These are phyloP conservation scores for Serranus cabrilla DNA, from an alignment of 2,797 vertebrate species.

Conservation along the genomic window DNA sequence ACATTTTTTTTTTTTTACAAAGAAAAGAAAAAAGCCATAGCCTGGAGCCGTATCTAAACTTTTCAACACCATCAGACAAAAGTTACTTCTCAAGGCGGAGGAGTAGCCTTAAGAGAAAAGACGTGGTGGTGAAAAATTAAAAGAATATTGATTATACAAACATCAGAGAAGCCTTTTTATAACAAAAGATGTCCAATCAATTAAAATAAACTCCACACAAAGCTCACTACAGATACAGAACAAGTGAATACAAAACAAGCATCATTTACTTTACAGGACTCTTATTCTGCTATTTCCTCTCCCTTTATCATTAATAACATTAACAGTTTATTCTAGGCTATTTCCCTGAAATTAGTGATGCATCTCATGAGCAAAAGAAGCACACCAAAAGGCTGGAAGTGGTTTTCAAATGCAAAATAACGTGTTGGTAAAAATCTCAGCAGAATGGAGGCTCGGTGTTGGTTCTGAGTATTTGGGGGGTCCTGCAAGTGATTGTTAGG, in stretches of 20 bases:
- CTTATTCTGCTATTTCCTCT: no score
- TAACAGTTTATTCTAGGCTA: not conserved
- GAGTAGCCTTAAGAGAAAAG: slow-evolving; percentile 2
- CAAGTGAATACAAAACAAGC: not conserved
- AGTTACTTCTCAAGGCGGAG: slow-evolving; percentile 30
- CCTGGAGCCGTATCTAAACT: slow-evolving; percentile 54
- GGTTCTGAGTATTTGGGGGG: not conserved
- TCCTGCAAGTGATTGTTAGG: not conserved
- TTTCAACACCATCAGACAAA: slow-evolving; percentile 45
- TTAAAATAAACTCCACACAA: not conserved
- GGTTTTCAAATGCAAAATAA: slow-evolving; percentile 9
- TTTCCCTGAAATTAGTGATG: not conserved
- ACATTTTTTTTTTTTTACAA: not conserved
- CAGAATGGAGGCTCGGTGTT: not conserved
- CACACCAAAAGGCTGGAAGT: not conserved
- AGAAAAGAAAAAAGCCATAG: not conserved
- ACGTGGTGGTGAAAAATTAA: slow-evolving; percentile 4
- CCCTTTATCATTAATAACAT: not conserved
- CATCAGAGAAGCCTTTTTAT: not conserved
- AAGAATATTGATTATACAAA: not conserved
- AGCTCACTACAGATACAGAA: not conserved
- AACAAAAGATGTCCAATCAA: not conserved
- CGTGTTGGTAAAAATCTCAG: not conserved
- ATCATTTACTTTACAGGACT: no score
- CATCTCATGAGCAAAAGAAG: not conserved